These are phyloP conservation scores for Apamea epomidion DNA, from an alignment of 2,888 invertebrate species.

Conservation along the genomic window DNA sequence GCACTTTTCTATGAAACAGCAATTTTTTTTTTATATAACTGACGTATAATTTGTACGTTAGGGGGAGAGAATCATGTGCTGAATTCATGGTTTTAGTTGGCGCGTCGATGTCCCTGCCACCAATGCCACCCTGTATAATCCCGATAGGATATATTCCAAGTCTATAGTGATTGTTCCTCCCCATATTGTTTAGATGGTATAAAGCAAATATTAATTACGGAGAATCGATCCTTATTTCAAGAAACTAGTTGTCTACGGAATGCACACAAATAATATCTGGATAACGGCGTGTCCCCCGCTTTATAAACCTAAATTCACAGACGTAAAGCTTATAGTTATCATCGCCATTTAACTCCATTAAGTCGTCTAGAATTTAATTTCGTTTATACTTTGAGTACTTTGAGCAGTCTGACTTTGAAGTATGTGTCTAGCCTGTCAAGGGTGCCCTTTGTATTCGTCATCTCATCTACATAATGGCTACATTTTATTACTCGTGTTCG, in stretches of 20 bases:
- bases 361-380: slow-evolving; percentile 13
- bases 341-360: neutral
- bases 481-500: slow-evolving; percentile 53
- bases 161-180: neutral
- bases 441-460: slow-evolving; percentile 52
- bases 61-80: neutral
- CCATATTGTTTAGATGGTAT: neutral
- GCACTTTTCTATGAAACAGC: neutral
- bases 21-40: neutral
- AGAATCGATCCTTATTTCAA: slow-evolving; percentile 2
- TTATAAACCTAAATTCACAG: neutral
- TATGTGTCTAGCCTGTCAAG: slow-evolving; percentile 17
- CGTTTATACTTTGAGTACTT: neutral
- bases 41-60: neutral
- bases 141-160: neutral
- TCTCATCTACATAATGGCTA: slow-evolving; percentile 52
- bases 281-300: neutral
- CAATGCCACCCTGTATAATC: too few species aligned
- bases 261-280: slow-evolving; percentile 5
- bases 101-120: too few species aligned
- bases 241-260: neutral
- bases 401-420: slow-evolving; percentile 9
- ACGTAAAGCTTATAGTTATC: neutral
- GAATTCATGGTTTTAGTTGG: neutral
- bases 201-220: slow-evolving; percentile 4